These are phyloP conservation scores for Clarias gariepinus DNA, from an alignment of 2,113 vertebrate genomes.

Conservation along the genomic window DNA sequence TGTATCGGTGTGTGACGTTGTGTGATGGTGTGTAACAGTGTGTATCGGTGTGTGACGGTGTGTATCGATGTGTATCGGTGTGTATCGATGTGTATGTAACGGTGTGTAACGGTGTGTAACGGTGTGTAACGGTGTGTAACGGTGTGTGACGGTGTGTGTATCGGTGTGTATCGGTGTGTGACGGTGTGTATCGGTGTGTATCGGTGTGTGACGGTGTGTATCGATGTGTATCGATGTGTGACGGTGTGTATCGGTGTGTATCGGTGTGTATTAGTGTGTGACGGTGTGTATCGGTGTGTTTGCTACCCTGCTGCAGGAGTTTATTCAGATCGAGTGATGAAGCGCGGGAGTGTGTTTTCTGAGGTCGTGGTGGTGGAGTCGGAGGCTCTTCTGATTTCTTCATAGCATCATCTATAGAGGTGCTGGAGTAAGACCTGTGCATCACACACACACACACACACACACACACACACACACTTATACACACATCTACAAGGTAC, in stretches of 20 bases:
- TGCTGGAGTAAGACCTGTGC: slow-evolving; percentile 91
- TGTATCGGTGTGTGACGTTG: too few relatives aligned
- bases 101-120: background rate
- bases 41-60: too few relatives aligned
- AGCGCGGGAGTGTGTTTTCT: slow-evolving; percentile 94
- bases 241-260: background rate
- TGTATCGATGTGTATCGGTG: background rate
- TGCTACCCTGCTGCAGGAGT: slow-evolving; percentile 87
- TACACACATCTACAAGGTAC: background rate
- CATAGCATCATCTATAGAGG: slow-evolving; percentile 90
- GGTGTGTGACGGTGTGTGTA: background rate
- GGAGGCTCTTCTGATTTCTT: slow-evolving; percentile 93
- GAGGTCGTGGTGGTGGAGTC: slow-evolving; percentile 91
- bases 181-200: background rate
- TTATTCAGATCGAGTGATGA: slow-evolving; percentile 98
- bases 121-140: background rate
- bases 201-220: background rate
- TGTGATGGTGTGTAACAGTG: too few relatives aligned
- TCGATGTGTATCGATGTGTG: background rate
- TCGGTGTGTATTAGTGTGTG: slow-evolving; percentile 11
- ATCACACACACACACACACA: background rate
- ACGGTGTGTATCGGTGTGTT: background rate
- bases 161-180: background rate
- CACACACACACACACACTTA: slow-evolving; percentile 5
- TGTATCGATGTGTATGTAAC: background rate